Evolutionary conservation across 2,888 invertebrate species (phyloP).

Genomic region (Tachystola acroxantha): DNA sequence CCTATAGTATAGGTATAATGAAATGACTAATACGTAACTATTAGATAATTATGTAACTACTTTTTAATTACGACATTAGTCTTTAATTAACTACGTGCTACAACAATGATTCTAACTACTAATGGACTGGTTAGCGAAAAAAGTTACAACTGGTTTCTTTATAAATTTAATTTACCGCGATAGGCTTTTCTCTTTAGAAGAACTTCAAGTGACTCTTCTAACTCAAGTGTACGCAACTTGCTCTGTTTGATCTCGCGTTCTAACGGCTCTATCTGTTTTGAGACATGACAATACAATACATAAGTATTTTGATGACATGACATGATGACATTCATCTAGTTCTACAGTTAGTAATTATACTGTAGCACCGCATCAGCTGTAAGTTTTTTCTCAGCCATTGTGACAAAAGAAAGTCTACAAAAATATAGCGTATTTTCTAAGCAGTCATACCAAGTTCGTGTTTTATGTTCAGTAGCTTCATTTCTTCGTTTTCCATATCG

Average conservation of each 20-base stretch:
- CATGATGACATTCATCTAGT: too few species aligned
- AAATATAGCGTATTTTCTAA: background rate
- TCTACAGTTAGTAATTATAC: slow-evolving; percentile 23
- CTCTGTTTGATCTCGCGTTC: slow-evolving; percentile 91
- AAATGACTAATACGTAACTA: too few species aligned
- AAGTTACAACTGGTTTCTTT: slow-evolving; percentile 65
- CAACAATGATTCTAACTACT: too few species aligned
- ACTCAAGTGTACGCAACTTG: slow-evolving; percentile 87
- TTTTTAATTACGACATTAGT: too few species aligned
- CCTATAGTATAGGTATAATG: background rate
- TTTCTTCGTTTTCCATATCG: slow-evolving; percentile 90
- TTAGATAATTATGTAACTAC: too few species aligned
- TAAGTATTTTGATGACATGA: background rate
- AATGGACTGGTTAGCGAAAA: too few species aligned
- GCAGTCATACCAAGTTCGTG: slow-evolving; percentile 61
- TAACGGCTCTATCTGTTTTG: slow-evolving; percentile 86
- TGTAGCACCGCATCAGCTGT: slow-evolving; percentile 54
- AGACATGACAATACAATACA: slow-evolving; percentile 18
- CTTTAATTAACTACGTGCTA: too few species aligned
- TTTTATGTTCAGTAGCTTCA: slow-evolving; percentile 78
- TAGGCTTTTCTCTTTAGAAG: slow-evolving; percentile 85
- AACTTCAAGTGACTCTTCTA: slow-evolving; percentile 90
- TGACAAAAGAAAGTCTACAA: background rate
- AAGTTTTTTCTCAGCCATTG: slow-evolving; percentile 45
- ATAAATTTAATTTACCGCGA: slow-evolving; percentile 66